Evolutionary conservation across 1,140 invertebrate genomes (phyloP).

Genomic region (Rhyacophila brunnea): DNA sequence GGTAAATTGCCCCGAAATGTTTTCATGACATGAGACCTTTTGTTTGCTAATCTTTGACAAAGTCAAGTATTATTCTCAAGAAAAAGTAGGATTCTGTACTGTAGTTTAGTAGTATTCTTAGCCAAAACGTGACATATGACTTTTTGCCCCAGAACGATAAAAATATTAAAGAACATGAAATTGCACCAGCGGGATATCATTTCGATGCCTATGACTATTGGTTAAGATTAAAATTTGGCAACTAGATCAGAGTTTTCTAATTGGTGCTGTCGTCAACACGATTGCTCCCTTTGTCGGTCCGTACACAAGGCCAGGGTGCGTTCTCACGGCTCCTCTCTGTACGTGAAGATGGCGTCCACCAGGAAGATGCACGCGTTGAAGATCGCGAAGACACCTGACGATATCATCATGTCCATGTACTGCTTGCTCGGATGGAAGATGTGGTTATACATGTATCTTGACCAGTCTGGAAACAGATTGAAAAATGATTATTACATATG

Average conservation of each 20-base stretch:
- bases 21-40: no score
- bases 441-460: conserved; percentile 46
- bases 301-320: neutral
- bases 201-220: neutral
- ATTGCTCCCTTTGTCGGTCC: neutral
- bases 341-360: conserved; percentile 55
- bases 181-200: no score
- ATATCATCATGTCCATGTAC: conserved; percentile 61
- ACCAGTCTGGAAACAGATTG: conserved; percentile 35
- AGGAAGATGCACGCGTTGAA: conserved; percentile 54
- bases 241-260: neutral
- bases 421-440: conserved; percentile 57
- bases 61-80: no score
- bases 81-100: no score
- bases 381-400: conserved; percentile 56
- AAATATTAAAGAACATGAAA: no score
- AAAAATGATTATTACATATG: no score
- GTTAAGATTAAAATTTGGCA: no score
- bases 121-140: no score
- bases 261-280: neutral
- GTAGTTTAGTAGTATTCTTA: no score
- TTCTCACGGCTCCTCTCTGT: conserved; percentile 40
- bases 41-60: no score
- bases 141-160: no score
- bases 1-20: no score